phyloP scores from a whole-genome alignment of 2,888 invertebrate species.

The Watsonalla cultraria region DNA sequence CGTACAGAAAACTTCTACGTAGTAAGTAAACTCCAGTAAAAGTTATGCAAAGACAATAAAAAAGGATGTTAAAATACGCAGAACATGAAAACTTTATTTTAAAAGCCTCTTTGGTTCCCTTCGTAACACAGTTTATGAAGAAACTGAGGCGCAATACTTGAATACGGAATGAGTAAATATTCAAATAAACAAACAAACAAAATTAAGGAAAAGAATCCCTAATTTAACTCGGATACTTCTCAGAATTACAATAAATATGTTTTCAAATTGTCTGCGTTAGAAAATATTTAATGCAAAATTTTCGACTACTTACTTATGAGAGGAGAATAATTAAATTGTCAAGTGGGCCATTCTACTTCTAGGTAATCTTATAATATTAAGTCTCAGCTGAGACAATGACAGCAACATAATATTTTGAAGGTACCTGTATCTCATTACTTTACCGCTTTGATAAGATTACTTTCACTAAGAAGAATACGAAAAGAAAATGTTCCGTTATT shows the following conservation, averaged over 20 bases:
- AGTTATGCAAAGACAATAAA: conserved; percentile 24
- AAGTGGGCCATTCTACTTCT: no score
- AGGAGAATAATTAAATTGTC: no score
- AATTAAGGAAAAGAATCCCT: background rate
- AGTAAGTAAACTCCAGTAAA: conserved; percentile 7
- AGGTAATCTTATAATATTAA: no score
- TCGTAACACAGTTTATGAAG: conserved; percentile 8
- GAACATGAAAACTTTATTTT: conserved; percentile 6
- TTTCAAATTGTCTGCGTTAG: background rate
- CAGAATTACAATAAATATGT: background rate
- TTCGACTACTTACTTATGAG: no score
- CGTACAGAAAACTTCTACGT: background rate
- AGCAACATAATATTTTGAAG: no score
- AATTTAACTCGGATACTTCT: background rate
- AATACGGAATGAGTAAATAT: background rate
- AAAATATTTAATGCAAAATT: no score
- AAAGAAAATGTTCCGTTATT: no score
- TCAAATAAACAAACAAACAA: background rate
- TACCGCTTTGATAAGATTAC: no score
- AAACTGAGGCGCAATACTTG: conserved; percentile 4
- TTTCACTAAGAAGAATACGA: no score
- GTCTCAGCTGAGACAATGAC: no score
- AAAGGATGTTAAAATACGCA: conserved; percentile 17
- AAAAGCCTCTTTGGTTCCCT: background rate
- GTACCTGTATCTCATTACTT: no score